A percentile compares a stretch with the other conserved stretches of the same genome.
These are phyloP conservation scores for Meles meles DNA, from an alignment of 2,113 vertebrate species.

Conservation along the genomic window DNA sequence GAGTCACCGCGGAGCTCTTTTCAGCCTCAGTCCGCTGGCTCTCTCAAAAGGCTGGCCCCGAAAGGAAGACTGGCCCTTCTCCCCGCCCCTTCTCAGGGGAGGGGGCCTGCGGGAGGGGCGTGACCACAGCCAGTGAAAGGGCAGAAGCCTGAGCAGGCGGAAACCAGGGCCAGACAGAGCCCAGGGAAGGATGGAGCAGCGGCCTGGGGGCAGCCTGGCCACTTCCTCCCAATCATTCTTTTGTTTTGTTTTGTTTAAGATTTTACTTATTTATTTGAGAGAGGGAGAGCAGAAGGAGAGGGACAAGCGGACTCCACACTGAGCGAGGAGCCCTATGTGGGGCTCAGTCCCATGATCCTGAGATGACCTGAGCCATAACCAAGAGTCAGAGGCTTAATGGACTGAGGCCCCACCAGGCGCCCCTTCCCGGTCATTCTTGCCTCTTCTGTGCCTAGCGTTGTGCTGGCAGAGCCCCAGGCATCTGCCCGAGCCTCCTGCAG, in stretches of 20 bases:
- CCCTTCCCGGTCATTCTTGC: neutral
- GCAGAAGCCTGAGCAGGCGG: neutral
- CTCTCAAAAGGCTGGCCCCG: neutral
- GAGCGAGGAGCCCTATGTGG: neutral
- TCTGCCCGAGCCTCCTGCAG: neutral
- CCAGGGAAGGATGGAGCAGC: neutral
- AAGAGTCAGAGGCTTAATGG: neutral
- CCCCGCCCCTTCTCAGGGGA: neutral
- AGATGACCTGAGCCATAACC: neutral
- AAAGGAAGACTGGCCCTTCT: neutral
- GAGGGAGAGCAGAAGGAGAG: neutral
- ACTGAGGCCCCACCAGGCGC: neutral
- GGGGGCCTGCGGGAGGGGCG: neutral
- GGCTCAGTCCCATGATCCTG: neutral
- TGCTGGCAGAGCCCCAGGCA: neutral
- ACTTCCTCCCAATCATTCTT: slow-evolving; percentile 11
- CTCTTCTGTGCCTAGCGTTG: neutral
- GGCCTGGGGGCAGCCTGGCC: neutral
- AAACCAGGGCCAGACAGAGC: neutral
- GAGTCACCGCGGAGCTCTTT: neutral
- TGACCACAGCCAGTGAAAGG: neutral
- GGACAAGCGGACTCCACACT: neutral
- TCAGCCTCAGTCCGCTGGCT: neutral
- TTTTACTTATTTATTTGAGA: neutral
- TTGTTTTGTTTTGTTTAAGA: neutral